Conservation (phyloP, 2,113 vertebrate genomes). For the Menura novaehollandiae region DNA sequence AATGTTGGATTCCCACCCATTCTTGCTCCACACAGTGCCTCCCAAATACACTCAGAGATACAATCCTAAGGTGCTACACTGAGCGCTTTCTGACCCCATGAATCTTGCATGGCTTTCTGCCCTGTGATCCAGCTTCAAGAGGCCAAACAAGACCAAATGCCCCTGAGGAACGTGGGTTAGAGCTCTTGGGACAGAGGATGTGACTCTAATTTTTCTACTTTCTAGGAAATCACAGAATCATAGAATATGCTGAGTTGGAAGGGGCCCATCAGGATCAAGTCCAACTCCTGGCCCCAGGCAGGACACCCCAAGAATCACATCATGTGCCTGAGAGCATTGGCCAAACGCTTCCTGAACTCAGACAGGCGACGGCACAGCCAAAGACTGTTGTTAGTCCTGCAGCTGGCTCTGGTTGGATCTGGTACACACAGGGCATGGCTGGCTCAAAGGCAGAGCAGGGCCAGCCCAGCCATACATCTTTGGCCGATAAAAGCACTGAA, state of each 20-base stretch:
- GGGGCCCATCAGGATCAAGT: background rate
- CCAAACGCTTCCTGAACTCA: background rate
- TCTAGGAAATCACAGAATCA: background rate
- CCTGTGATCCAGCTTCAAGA: background rate
- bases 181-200: background rate
- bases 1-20: background rate
- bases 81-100: background rate
- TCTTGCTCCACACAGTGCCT: background rate
- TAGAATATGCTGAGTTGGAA: background rate
- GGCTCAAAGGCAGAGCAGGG: background rate
- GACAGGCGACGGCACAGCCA: background rate
- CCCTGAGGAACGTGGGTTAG: background rate
- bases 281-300: background rate
- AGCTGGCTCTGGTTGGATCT: background rate
- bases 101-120: background rate
- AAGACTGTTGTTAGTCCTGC: background rate
- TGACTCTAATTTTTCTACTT: background rate
- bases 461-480: background rate
- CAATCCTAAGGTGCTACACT: rapidly evolving
- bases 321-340: background rate
- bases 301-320: background rate
- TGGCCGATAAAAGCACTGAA: background rate
- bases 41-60: background rate
- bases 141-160: background rate
- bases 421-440: background rate